Evolutionary conservation across 2,888 invertebrate genomes (phyloP), one percentile per base, ranked within the genome.

Genomic region (Drosophila monieri): DNA sequence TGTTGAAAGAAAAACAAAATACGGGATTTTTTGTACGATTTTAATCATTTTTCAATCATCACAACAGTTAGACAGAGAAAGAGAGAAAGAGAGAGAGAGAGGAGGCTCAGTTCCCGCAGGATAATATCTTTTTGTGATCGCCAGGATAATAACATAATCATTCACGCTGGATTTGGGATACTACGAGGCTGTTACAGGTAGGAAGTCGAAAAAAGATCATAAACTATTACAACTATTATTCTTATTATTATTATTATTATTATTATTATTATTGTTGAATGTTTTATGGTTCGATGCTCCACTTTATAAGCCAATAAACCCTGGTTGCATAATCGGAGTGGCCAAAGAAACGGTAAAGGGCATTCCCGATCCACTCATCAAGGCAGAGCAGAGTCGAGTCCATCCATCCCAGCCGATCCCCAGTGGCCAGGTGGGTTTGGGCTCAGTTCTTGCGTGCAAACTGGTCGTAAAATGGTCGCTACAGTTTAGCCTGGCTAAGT

Each of bases 101-200:
- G 21, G 4, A 23, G 43, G 49, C 66, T 37, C 12, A 44, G 44
- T 23, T 21, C 52, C 39, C 39, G 21, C 3, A 23, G 55, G 41
- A 32, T 47, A 37, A 51, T 43, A 55, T 61, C 62, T 71, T 53
- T 74, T 65, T 70, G 68, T 46, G 67, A 52, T 65, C 43, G 60
- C 72, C 72, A 80, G 78, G 78, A 85, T 66, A 64, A 64, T 18
- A 66, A 78, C 70, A 74, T 78, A 90, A 88, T 78, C 88, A 81
- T 89, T 90, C 91, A 91, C 90, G 90, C 91, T 91, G 91, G 91
- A 91, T 91, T 91, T 91, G 77, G 91, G 91, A 91, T 91, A 91
- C 84, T 92, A 91, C 91, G 92, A 91, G 77, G 91, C 91, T 89
- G 91, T 92, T 69, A 91, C 90, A 91, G 91, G 91, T 91, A 81